Evolutionary conservation across 2,888 invertebrate genomes (phyloP).

Genomic region (Abscondita cerata): DNA sequence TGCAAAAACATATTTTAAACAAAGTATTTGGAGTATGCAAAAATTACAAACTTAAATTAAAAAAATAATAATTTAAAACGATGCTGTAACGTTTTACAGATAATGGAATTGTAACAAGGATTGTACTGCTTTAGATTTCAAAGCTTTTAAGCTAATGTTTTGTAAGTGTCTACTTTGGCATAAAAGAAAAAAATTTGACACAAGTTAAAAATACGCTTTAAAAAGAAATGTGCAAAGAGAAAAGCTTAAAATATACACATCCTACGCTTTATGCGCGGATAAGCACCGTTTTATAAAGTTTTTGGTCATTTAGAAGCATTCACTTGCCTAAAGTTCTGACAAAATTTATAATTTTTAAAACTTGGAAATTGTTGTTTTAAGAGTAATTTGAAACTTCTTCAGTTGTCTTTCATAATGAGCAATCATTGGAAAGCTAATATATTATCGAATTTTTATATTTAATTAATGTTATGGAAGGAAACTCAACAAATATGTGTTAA

Average conservation of each 20-base stretch:
- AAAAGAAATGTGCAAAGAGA: constrained; percentile 23
- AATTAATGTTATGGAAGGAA: no score
- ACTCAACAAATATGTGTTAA: no score
- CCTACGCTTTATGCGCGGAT: constrained; percentile 18
- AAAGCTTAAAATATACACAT: constrained; percentile 28
- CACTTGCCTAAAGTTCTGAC: background rate
- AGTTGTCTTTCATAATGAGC: no score
- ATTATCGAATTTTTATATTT: no score
- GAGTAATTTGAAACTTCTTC: no score
- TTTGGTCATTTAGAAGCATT: constrained; percentile 23
- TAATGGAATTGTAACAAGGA: constrained; percentile 24
- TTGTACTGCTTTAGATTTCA: constrained; percentile 19
- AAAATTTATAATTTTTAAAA: background rate
- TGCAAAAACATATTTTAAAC: no score
- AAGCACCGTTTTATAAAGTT: constrained; percentile 25
- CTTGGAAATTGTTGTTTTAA: background rate
- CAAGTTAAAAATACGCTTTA: constrained; percentile 28
- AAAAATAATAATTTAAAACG: constrained; percentile 5
- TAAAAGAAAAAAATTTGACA: constrained; percentile 27
- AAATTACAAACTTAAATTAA: no score
- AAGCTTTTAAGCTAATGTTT: constrained; percentile 30
- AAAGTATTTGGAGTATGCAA: no score
- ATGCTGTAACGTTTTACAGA: constrained; percentile 23
- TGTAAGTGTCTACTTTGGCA: constrained; percentile 23
- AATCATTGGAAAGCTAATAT: no score